A percentile compares a stretch with the other conserved stretches of the same genome.
These are phyloP conservation scores for Boloria euphrosyne DNA, from an alignment of 2,888 invertebrate species.

Conservation along the genomic window DNA sequence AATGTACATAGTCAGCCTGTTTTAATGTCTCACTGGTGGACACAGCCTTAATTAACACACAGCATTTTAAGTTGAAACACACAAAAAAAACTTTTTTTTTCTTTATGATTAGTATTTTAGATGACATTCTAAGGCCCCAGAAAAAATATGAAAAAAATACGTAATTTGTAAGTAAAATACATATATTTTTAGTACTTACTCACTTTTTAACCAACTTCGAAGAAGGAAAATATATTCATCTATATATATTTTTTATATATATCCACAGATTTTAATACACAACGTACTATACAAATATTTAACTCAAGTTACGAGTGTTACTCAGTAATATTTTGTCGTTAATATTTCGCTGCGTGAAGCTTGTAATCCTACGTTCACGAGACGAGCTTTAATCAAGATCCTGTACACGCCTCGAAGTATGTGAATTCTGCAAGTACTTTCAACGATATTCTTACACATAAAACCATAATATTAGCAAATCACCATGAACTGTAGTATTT, in stretches of 20 bases:
- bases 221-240: too few relatives aligned
- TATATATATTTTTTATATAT: not conserved
- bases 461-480: slow-evolving; percentile 14
- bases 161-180: too few relatives aligned
- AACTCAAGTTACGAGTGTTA: slow-evolving; percentile 4
- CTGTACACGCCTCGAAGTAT: slow-evolving; percentile 34
- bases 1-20: too few relatives aligned
- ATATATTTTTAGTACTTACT: too few relatives aligned
- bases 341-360: slow-evolving; percentile 13
- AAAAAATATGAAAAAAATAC: too few relatives aligned
- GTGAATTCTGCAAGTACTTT: slow-evolving; percentile 24
- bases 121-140: too few relatives aligned
- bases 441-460: slow-evolving; percentile 10
- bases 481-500: not conserved
- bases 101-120: too few relatives aligned
- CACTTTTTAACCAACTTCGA: too few relatives aligned
- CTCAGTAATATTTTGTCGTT: slow-evolving; percentile 16
- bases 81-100: too few relatives aligned
- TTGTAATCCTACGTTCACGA: slow-evolving; percentile 20
- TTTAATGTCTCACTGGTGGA: too few relatives aligned
- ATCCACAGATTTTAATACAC: not conserved
- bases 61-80: too few relatives aligned
- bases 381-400: slow-evolving; percentile 39
- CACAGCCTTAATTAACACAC: too few relatives aligned
- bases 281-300: slow-evolving; percentile 1